Percentiles rank a stretch among this genome's conserved stretches.
Evolutionary conservation across 2,113 vertebrate genomes (phyloP).

Genomic region (Chloebia gouldiae): DNA sequence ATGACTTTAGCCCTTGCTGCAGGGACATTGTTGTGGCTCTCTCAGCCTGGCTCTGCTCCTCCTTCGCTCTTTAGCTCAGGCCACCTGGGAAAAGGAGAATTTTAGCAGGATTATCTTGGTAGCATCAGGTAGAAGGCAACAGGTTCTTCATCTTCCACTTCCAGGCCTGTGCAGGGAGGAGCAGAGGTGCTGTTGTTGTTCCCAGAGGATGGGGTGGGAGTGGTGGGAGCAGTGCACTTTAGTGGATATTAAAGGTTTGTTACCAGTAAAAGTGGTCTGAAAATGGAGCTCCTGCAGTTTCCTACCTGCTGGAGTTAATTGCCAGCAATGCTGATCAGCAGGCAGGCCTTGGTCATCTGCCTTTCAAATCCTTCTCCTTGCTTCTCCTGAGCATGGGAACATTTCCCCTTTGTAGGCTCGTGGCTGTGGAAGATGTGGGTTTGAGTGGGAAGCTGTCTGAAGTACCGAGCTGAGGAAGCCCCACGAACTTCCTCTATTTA

Average conservation of each 20-base stretch:
- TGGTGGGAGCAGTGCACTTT: not conserved
- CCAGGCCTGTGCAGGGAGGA: not conserved
- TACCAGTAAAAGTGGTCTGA: not conserved
- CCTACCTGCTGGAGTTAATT: not conserved
- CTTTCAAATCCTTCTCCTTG: not conserved
- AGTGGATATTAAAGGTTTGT: not conserved
- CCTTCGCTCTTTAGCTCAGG: not conserved
- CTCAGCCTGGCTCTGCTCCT: not conserved
- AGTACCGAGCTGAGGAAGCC: not conserved
- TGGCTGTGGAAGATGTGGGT: not conserved
- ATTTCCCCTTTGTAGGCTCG: fast-evolving
- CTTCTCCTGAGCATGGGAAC: not conserved
- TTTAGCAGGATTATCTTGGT: not conserved
- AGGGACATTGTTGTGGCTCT: not conserved
- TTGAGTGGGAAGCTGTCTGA: not conserved
- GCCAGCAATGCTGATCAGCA: not conserved
- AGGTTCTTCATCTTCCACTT: not conserved
- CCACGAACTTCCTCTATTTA: not conserved
- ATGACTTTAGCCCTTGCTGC: not conserved
- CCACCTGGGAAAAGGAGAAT: not conserved
- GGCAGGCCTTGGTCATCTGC: not conserved
- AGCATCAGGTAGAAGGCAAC: not conserved
- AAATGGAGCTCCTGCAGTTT: not conserved
- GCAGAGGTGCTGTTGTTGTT: not conserved
- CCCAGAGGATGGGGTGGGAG: not conserved